phyloP scores from a whole-genome alignment of 1,140 invertebrate genomes.

The Sitobion miscanthi region DNA sequence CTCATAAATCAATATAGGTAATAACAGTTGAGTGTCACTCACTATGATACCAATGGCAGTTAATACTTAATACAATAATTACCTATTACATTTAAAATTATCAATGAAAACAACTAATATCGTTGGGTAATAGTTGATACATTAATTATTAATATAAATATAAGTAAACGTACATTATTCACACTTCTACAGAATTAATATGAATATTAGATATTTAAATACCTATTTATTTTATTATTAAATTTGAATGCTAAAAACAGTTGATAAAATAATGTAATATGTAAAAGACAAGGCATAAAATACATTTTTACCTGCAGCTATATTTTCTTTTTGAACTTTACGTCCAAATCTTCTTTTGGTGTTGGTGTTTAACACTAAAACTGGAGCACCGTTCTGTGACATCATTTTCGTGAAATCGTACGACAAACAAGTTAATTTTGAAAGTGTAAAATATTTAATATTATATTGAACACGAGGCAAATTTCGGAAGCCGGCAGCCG shows the following conservation, averaged over 20 bases:
- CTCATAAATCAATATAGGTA: background rate
- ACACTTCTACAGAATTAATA: no score
- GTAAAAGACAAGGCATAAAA: background rate
- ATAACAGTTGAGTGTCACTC: no score
- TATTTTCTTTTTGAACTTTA: slow-evolving; percentile 98
- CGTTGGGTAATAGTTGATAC: no score
- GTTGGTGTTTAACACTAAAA: slow-evolving; percentile 75
- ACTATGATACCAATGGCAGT: no score
- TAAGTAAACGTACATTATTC: no score
- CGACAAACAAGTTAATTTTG: background rate
- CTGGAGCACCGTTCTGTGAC: slow-evolving; percentile 18
- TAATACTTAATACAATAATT: no score
- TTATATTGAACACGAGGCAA: background rate
- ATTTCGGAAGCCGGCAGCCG: background rate
- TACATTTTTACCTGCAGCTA: slow-evolving; percentile 87
- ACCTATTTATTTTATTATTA: no score
- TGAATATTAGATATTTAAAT: no score
- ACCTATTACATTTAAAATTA: no score
- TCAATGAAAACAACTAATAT: no score
- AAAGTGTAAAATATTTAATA: background rate
- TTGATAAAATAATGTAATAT: background rate
- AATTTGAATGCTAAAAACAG: no score
- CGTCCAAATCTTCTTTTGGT: slow-evolving; percentile 95
- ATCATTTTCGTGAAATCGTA: slow-evolving; percentile 35
- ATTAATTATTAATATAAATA: no score